Conservation (phyloP, 2,888 invertebrate species). For the Erynnis tages region DNA sequence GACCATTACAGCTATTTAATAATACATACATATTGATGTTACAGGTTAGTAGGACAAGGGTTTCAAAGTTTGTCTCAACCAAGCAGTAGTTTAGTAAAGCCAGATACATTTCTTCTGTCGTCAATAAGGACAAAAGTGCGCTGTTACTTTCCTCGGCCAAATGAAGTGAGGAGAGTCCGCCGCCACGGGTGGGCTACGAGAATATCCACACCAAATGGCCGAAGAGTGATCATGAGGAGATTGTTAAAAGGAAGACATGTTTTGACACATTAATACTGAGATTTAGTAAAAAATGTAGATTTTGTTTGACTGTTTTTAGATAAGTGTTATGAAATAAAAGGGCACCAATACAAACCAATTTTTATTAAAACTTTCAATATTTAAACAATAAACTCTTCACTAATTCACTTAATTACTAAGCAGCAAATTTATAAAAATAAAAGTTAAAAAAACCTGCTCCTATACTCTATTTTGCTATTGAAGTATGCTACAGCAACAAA, state of each 20-base stretch:
- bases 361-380: conserved; percentile 20
- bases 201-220: conserved; percentile 85
- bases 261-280: conserved; percentile 66
- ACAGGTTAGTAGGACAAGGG: conserved; percentile 55
- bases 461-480: background rate
- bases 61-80: conserved; percentile 46
- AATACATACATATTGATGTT: conserved; percentile 25
- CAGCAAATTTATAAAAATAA: conserved; percentile 19
- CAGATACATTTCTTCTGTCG: conserved; percentile 54
- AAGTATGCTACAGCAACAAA: background rate
- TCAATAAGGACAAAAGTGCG: conserved; percentile 78
- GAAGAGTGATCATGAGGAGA: conserved; percentile 87
- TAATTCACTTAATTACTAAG: conserved; percentile 20
- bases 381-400: conserved; percentile 10
- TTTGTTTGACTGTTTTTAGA: conserved; percentile 14
- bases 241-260: conserved; percentile 88
- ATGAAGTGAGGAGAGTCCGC: conserved; percentile 86
- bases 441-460: conserved; percentile 4
- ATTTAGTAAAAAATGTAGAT: background rate
- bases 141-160: conserved; percentile 88
- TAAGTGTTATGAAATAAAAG: conserved; percentile 26
- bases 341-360: conserved; percentile 24
- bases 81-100: conserved; percentile 49
- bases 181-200: conserved; percentile 86
- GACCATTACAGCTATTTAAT: background rate